Evolutionary conservation across 2,113 vertebrate species (phyloP).

Genomic region (Pao palembangensis): DNA sequence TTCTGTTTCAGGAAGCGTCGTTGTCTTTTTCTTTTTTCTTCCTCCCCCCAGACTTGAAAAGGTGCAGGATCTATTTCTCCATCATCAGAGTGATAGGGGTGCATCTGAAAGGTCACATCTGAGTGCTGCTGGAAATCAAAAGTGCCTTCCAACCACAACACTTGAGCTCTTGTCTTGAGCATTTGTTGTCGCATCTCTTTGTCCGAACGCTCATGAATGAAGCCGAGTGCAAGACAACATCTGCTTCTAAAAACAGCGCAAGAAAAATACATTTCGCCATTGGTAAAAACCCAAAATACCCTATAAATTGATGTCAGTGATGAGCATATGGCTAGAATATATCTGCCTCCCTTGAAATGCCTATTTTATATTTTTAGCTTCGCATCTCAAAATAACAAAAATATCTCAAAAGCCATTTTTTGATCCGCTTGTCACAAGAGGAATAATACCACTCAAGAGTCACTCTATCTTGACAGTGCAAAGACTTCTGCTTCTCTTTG

Average conservation of each 20-base stretch:
- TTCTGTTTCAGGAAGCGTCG: slow-evolving; percentile 77
- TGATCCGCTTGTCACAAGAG: slow-evolving; percentile 11
- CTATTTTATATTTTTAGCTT: too few relatives aligned
- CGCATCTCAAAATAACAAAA: too few relatives aligned
- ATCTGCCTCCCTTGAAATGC: neutral
- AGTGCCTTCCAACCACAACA: slow-evolving; percentile 70
- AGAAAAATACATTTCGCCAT: slow-evolving; percentile 10
- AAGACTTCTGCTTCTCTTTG: slow-evolving; percentile 68
- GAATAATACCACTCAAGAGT: slow-evolving; percentile 41
- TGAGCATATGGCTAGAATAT: neutral
- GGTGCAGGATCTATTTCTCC: slow-evolving; percentile 77
- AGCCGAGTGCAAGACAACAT: slow-evolving; percentile 39
- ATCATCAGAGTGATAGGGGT: slow-evolving; percentile 76
- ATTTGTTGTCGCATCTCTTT: slow-evolving; percentile 60
- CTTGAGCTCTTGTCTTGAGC: slow-evolving; percentile 72
- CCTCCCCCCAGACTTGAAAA: slow-evolving; percentile 73
- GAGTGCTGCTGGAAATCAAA: slow-evolving; percentile 72
- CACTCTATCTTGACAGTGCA: slow-evolving; percentile 59
- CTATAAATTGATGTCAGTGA: too few relatives aligned
- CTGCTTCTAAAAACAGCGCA: slow-evolving; percentile 13
- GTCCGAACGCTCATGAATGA: slow-evolving; percentile 52
- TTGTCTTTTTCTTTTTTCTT: slow-evolving; percentile 39
- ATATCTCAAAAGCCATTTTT: neutral
- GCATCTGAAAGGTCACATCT: slow-evolving; percentile 77
- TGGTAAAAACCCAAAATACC: neutral